Evolutionary conservation across 2,113 vertebrate genomes (phyloP).

Genomic region (Connochaetes taurinus): DNA sequence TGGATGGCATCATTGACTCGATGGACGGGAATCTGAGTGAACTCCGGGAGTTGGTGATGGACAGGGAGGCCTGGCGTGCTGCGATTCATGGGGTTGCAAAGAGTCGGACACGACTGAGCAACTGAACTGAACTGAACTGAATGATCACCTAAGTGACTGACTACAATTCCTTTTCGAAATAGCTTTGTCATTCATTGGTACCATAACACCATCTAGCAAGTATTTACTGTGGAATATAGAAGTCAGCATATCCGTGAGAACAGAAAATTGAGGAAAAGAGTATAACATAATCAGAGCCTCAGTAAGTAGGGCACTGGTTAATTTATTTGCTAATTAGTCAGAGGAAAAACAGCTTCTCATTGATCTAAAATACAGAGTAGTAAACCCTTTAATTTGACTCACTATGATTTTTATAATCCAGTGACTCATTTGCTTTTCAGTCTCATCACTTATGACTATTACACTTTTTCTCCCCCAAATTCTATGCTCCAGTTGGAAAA

Average conservation of each 20-base stretch:
- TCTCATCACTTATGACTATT: background rate
- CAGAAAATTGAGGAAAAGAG: background rate
- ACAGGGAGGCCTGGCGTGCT: no score
- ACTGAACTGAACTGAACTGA: background rate
- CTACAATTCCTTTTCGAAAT: background rate
- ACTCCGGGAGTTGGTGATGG: no score
- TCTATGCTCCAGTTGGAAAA: background rate
- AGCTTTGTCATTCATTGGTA: background rate
- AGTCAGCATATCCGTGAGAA: background rate
- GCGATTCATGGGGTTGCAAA: no score
- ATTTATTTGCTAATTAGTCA: background rate
- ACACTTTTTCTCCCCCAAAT: background rate
- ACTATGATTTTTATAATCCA: background rate
- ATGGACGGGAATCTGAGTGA: no score
- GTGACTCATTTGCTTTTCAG: background rate
- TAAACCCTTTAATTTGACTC: conserved; percentile 9
- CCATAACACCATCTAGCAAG: background rate
- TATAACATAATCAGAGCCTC: background rate
- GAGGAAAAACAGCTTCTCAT: background rate
- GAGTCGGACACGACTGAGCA: no score
- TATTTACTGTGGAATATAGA: background rate
- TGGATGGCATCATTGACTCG: no score
- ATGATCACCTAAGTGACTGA: background rate
- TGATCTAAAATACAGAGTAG: background rate
- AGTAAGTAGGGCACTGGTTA: background rate